phyloP scores from a whole-genome alignment of 2,113 vertebrate genomes.

The Macheiramphus alcinus region DNA sequence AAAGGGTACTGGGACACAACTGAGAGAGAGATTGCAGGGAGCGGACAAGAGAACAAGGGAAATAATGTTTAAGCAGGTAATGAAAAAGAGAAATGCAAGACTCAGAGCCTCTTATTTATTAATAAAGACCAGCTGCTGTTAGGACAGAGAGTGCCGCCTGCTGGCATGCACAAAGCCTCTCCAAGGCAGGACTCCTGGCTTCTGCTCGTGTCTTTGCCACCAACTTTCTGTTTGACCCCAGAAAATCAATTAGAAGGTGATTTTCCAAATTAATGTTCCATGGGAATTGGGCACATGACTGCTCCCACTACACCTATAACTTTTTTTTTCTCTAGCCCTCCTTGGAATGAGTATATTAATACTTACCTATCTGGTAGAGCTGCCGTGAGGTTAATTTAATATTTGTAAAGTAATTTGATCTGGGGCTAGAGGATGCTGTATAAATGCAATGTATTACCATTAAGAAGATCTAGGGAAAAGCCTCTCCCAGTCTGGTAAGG shows the following conservation, averaged over 20 bases:
- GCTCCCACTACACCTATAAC: background rate
- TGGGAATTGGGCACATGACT: background rate
- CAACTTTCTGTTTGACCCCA: background rate
- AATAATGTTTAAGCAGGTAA: background rate
- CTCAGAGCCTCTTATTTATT: background rate
- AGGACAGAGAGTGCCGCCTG: conserved; percentile 12
- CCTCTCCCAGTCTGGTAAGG: background rate
- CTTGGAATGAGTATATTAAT: background rate
- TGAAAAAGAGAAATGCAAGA: background rate
- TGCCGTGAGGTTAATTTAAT: background rate
- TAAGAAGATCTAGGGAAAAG: background rate
- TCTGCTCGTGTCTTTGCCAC: background rate
- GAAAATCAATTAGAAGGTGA: background rate
- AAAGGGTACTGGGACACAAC: background rate
- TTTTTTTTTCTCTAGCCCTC: background rate
- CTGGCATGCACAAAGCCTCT: background rate
- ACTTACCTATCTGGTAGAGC: background rate
- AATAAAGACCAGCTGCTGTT: background rate
- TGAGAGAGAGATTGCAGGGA: background rate
- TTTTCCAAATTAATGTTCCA: background rate
- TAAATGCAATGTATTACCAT: background rate
- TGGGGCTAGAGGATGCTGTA: background rate
- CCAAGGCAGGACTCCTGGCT: background rate
- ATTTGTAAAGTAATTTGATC: background rate
- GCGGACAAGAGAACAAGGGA: background rate